Evolutionary conservation across 2,113 vertebrate genomes (phyloP), one percentile per base, ranked within the genome.

Genomic region (Climacteris rufus): DNA sequence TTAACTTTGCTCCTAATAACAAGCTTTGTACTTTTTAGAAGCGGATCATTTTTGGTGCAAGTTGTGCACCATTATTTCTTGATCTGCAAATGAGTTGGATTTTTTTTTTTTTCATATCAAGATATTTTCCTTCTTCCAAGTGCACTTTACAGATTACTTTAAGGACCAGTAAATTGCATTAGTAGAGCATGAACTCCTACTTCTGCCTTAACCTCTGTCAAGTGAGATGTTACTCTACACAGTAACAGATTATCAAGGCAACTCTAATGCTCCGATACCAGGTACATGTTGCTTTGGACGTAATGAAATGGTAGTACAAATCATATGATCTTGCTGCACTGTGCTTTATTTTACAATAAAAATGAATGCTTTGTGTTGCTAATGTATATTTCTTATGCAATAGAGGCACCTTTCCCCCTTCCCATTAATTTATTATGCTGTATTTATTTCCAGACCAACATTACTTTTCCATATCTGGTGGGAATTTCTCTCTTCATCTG

Each of bases 341-440:
- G 17, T 89, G 39, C 60, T 35, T 54, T 84, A 59, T 59, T 96
- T 96, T 94, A 63, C 37, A 61, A 83, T 78, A 76, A 94, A 74
- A 88, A 86, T 13, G 71, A 87, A 89, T 78, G 52, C 80, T 59
- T 84, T 94, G 27, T 92, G 80, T 68, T 91, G 49, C 56, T 66
- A 71, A 70, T 60, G 69, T 92, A 47, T 81, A 84, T 90, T 79
- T 40, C 81, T 92, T 66, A 24, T 17, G 13, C 60, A 63, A 61
- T 47, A 45, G 45, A 87, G 60, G 27, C 72, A 57, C 84, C 61
- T 83, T 93, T 78, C 27, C 40, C n/a, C 33, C 37, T 95, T 87
- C 60, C 39, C 76, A n/a, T 92, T 90, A 89, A 94, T 96, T 96
- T 96, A 82, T 92, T 94, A 15, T n/a, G 5, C 69, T 93, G 63